phyloP scores from a whole-genome alignment of 2,888 invertebrate species.

The Pterobdella sp. region DNA sequence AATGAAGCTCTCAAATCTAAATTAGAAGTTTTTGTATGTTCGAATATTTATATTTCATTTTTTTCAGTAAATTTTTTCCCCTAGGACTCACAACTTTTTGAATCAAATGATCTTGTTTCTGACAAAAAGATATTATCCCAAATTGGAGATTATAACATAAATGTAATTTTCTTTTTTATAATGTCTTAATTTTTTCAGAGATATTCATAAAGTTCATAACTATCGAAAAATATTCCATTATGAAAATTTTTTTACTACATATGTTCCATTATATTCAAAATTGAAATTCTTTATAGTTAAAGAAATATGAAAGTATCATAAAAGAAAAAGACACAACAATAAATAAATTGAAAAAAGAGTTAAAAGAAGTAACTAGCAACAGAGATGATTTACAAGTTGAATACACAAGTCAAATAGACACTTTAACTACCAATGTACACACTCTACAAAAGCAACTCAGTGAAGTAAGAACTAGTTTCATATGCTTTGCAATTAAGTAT shows the following conservation, averaged over 20 bases:
- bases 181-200: neutral
- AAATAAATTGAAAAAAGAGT: slow-evolving; percentile 31
- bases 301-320: slow-evolving; percentile 32
- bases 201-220: neutral
- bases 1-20: slow-evolving; percentile 39
- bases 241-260: neutral
- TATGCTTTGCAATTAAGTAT: neutral
- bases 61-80: neutral
- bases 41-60: slow-evolving; percentile 7
- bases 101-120: slow-evolving; percentile 16
- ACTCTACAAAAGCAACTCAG: slow-evolving; percentile 44
- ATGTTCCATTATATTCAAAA: neutral
- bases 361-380: slow-evolving; percentile 33
- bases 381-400: slow-evolving; percentile 39
- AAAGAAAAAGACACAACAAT: slow-evolving; percentile 34
- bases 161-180: slow-evolving; percentile 3
- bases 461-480: slow-evolving; percentile 38
- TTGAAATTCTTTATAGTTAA: slow-evolving; percentile 28
- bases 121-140: slow-evolving; percentile 25
- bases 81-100: neutral
- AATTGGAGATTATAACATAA: slow-evolving; percentile 19
- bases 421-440: slow-evolving; percentile 43
- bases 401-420: slow-evolving; percentile 38
- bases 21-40: slow-evolving; percentile 6
- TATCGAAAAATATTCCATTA: neutral